A percentile compares a stretch with the other conserved stretches of the same genome.
phyloP scores from a whole-genome alignment of 2,797 vertebrate species.

The Tragelaphus oryx region DNA sequence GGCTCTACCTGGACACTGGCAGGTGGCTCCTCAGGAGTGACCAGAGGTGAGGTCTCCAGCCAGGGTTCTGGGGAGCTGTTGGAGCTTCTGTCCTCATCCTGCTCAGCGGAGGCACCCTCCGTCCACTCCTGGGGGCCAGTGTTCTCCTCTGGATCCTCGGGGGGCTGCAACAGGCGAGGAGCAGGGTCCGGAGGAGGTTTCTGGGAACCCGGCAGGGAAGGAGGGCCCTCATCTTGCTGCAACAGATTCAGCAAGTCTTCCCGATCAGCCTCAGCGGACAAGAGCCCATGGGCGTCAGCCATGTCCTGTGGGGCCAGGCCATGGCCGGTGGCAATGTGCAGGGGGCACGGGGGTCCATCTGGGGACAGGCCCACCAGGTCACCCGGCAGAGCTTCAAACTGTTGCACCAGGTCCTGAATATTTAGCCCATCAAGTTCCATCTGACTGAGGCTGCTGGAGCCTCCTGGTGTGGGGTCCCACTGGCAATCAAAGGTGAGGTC shows the following conservation, averaged over 20 bases:
- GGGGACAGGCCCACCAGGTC: not conserved
- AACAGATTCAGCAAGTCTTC: slow-evolving; percentile 88
- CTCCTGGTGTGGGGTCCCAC: not conserved
- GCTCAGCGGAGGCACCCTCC: slow-evolving; percentile 49
- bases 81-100: not conserved
- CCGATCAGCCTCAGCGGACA: slow-evolving; percentile 86
- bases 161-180: slow-evolving; percentile 37
- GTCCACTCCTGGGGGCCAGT: slow-evolving; percentile 52
- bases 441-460: fast-evolving
- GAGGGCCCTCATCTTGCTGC: slow-evolving; percentile 76
- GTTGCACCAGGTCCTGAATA: slow-evolving; percentile 85
- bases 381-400: slow-evolving; percentile 82
- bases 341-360: slow-evolving; percentile 72
- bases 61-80: slow-evolving; percentile 77
- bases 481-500: not conserved
- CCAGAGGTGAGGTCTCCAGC: slow-evolving; percentile 55
- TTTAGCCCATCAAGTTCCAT: slow-evolving; percentile 50
- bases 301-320: slow-evolving; percentile 54
- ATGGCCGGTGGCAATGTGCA: slow-evolving; percentile 78
- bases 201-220: not conserved
- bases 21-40: not conserved
- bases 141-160: slow-evolving; percentile 53
- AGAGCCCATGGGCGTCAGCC: slow-evolving; percentile 79
- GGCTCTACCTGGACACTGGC: slow-evolving; percentile 55
- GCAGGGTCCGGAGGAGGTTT: not conserved